Evolutionary conservation across 2,113 vertebrate species (phyloP).

Genomic region (Columba livia): DNA sequence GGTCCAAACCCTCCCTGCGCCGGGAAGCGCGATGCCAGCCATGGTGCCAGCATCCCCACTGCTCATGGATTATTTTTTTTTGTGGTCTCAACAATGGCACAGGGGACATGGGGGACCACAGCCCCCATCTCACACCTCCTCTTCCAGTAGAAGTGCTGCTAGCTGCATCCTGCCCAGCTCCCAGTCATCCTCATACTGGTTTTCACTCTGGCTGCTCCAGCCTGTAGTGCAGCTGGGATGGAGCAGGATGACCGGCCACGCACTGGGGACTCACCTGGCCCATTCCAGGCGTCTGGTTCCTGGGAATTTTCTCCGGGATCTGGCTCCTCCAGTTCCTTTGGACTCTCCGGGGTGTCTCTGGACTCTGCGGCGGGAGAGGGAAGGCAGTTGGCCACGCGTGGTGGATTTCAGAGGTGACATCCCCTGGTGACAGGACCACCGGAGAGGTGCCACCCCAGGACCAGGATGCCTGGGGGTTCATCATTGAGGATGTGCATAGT

Average conservation of each 20-base stretch:
- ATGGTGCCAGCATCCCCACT: accelerated
- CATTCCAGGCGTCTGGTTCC: constrained; percentile 74
- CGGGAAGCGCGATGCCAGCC: accelerated
- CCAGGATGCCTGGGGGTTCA: background rate
- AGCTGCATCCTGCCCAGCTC: background rate
- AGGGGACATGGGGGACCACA: accelerated
- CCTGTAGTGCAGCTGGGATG: too few relatives aligned
- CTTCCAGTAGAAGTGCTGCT: background rate
- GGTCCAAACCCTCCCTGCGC: background rate
- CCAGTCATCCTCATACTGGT: background rate
- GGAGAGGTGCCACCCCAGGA: accelerated
- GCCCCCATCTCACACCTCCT: background rate
- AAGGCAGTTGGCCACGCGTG: background rate
- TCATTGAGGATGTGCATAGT: accelerated
- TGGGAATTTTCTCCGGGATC: constrained; percentile 41
- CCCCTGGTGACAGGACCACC: accelerated
- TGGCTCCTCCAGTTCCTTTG: constrained; percentile 47
- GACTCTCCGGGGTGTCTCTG: constrained; percentile 6
- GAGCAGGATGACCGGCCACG: accelerated
- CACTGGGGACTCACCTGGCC: constrained; percentile 81
- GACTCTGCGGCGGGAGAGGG: constrained; percentile 51
- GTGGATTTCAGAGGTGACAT: background rate
- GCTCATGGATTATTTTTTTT: background rate
- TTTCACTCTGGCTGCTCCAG: background rate
- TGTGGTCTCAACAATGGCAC: accelerated